Percentiles rank a stretch among this genome's conserved stretches.
These are phyloP conservation scores for Yponomeuta plumbellus DNA, from an alignment of 2,888 invertebrate genomes.

Conservation along the genomic window DNA sequence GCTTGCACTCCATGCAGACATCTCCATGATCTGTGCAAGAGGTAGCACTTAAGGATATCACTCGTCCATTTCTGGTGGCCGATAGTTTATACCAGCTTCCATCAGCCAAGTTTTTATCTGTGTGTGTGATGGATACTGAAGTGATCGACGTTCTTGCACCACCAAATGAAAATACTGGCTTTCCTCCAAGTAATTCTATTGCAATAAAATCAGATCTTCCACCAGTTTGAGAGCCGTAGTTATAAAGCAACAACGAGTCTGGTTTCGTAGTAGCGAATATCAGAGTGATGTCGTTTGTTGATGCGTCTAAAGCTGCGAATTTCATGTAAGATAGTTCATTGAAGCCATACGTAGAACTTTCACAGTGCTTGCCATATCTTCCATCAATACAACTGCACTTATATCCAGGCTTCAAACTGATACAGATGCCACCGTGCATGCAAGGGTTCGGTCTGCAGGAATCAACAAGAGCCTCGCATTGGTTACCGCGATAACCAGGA, in stretches of 20 bases:
- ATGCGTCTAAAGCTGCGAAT: constrained; percentile 89
- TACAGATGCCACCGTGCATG: constrained; percentile 90
- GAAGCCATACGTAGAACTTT: constrained; percentile 93
- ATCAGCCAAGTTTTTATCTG: constrained; percentile 83
- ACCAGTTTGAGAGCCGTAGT: constrained; percentile 91
- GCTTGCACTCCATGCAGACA: constrained; percentile 89
- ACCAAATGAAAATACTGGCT: constrained; percentile 92
- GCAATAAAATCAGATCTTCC: constrained; percentile 95
- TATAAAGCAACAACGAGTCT: constrained; percentile 92
- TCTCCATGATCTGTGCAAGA: constrained; percentile 91
- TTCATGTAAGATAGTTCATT: constrained; percentile 92
- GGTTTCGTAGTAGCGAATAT: constrained; percentile 93
- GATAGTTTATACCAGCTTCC: constrained; percentile 95
- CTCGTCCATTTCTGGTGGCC: constrained; percentile 92
- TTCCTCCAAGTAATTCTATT: constrained; percentile 89
- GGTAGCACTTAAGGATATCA: constrained; percentile 89
- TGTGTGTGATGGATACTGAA: constrained; percentile 81
- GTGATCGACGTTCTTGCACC: constrained; percentile 92
- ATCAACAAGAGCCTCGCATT: constrained; percentile 91
- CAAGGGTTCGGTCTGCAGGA: constrained; percentile 97
- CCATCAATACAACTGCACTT: constrained; percentile 91
- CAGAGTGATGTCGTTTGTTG: constrained; percentile 93
- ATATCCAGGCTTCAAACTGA: constrained; percentile 91
- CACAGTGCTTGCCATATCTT: constrained; percentile 93
- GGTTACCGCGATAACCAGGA: constrained; percentile 92